Evolutionary conservation across 2,113 vertebrate genomes (phyloP).

Genomic region (Myotis brandtii): DNA sequence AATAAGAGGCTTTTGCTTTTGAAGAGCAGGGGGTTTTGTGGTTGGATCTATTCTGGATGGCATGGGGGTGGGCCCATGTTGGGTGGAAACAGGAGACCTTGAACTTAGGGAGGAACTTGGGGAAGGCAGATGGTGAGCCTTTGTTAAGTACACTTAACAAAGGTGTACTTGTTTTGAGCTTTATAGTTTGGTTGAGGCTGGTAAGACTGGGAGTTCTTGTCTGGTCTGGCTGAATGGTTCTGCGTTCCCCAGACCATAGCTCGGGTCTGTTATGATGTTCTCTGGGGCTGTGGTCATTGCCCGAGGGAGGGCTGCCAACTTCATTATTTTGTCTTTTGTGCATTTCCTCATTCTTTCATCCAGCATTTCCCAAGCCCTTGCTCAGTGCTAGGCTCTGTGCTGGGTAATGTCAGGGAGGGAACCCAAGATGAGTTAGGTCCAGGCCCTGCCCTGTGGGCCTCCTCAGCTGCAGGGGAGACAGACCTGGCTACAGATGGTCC

Average conservation of each 20-base stretch:
- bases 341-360: constrained; percentile 12
- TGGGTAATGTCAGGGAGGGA: not conserved
- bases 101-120: constrained; percentile 35
- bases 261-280: not conserved
- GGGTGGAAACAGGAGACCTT: constrained; percentile 41
- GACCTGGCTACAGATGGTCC: not conserved
- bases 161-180: constrained; percentile 43
- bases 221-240: not conserved
- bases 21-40: not conserved
- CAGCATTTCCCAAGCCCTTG: constrained; percentile 3
- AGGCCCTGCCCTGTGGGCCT: not conserved
- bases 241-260: fast-evolving
- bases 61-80: not conserved
- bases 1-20: not conserved
- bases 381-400: not conserved
- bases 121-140: constrained; percentile 18
- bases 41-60: not conserved
- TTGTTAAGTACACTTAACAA: too few species aligned
- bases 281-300: not conserved
- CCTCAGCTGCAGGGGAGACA: not conserved
- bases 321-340: not conserved
- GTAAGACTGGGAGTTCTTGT: constrained; percentile 34
- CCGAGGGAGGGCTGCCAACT: not conserved
- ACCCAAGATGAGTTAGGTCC: not conserved
- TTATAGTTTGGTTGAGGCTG: not conserved